Evolutionary conservation across 2,113 vertebrate genomes (phyloP), one percentile per base, ranked within the genome.

Genomic region (Chionomys nivalis): DNA sequence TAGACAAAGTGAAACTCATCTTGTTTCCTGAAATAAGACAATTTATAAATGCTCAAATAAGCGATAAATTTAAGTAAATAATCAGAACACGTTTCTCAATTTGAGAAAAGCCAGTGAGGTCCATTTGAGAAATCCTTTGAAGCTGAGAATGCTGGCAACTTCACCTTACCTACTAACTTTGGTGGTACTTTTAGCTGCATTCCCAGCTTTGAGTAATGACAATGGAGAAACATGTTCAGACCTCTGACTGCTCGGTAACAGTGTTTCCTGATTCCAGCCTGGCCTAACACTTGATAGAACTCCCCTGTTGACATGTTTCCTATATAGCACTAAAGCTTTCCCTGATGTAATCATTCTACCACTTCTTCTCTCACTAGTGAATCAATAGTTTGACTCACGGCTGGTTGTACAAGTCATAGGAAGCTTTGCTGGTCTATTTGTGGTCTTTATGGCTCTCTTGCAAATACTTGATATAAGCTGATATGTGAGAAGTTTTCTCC

Each of bases 1-100:
- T 47, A 12, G 52, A 76, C 28, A 81, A 78, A 83, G 21, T 39
- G 24, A 0, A 85, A 94, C 13, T 92, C 78, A 88, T 52, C 88
- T 94, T 93, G 44, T 4, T 83, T 31, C 11, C 44, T 58, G 63
- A 6, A 66, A 65, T 65, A 31, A 83, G 52, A 73, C 2, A 93
- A 44, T 11, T 93, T 28, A 68, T 61, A 73, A 90, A 82, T 61
- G 23, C 4, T 44, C 16, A 87, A 68, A 97, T n/a, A 96, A 96
- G 83, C 28, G 9, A 0, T 19, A 76, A 88, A 96, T 68, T 96
- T 93, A 97, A 97, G 94, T 87, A 94, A 97, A 96, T 31, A 89
- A 61, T 89, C 49, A 97, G 93, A 96, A 94, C 90, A 96, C 96
- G 42, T 49, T 90, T 42, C 7, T 83, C 36, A 55, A 89, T 94